Evolutionary conservation across 1,140 invertebrate genomes (phyloP).

Genomic region (Olivierus martensii): DNA sequence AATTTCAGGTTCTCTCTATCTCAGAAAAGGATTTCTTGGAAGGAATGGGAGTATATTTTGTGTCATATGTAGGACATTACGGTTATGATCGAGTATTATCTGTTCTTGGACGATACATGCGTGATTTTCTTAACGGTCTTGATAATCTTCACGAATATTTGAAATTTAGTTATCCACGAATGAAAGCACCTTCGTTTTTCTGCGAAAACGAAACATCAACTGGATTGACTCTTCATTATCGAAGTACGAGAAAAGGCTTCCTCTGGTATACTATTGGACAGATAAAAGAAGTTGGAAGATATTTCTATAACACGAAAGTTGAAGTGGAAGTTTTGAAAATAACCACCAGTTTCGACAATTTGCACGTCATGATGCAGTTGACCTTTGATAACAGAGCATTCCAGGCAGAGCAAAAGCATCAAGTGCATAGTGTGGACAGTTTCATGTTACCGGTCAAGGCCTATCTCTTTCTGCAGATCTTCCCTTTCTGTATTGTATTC

Average conservation of each 20-base stretch:
- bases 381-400: constrained; percentile 83
- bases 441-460: constrained; percentile 58
- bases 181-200: constrained; percentile 87
- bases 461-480: constrained; percentile 79
- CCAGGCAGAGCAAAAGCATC: constrained; percentile 18
- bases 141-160: constrained; percentile 96
- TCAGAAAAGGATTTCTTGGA: constrained; percentile 76
- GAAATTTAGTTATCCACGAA: constrained; percentile 87
- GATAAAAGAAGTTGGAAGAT: constrained; percentile 70
- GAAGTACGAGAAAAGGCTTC: constrained; percentile 81
- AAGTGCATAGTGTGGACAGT: constrained; percentile 20
- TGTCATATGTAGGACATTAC: constrained; percentile 52
- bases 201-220: constrained; percentile 81
- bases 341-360: constrained; percentile 72
- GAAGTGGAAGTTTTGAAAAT: constrained; percentile 76
- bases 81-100: constrained; percentile 83
- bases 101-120: constrained; percentile 73
- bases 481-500: constrained; percentile 94
- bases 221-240: constrained; percentile 81
- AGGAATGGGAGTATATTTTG: constrained; percentile 51
- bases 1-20: constrained; percentile 55
- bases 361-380: constrained; percentile 83
- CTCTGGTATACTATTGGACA: constrained; percentile 96
- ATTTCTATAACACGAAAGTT: constrained; percentile 88
- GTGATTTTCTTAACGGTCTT: constrained; percentile 89